These are phyloP conservation scores for Diogma glabrata DNA, from an alignment of 2,888 invertebrate genomes.

Conservation along the genomic window DNA sequence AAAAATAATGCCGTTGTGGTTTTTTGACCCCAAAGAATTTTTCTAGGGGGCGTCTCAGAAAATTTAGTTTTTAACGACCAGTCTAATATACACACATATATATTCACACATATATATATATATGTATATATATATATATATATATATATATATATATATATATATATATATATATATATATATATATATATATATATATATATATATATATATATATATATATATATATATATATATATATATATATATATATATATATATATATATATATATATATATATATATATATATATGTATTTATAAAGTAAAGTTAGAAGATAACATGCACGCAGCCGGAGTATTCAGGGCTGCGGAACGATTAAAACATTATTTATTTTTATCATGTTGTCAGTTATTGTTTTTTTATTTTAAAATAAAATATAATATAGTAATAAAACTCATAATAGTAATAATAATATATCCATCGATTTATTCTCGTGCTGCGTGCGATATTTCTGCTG, in stretches of 20 bases:
- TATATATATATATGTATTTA: conserved; percentile 6
- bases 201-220: background rate
- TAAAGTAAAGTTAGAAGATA: background rate
- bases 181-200: conserved; percentile 17
- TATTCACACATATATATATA: too few species aligned
- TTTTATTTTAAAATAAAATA: conserved; percentile 5
- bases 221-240: conserved; percentile 6
- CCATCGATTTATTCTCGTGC: conserved; percentile 10
- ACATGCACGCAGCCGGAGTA: conserved; percentile 49
- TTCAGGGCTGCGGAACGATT: conserved; percentile 40
- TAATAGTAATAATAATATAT: background rate
- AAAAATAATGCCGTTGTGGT: too few species aligned
- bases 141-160: too few species aligned
- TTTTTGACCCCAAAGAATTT: too few species aligned
- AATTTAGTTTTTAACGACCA: too few species aligned
- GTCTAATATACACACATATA: too few species aligned
- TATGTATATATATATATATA: too few species aligned
- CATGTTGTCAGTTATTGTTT: conserved; percentile 1
- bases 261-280: background rate
- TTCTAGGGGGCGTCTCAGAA: too few species aligned
- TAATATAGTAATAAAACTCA: background rate
- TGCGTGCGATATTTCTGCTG: conserved; percentile 9
- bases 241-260: background rate
- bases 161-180: conserved; percentile 9
- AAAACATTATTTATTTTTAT: too few species aligned